Evolutionary conservation across 2,888 invertebrate species (phyloP), one percentile per base, ranked within the genome.

Genomic region (Tineola bisselliella): DNA sequence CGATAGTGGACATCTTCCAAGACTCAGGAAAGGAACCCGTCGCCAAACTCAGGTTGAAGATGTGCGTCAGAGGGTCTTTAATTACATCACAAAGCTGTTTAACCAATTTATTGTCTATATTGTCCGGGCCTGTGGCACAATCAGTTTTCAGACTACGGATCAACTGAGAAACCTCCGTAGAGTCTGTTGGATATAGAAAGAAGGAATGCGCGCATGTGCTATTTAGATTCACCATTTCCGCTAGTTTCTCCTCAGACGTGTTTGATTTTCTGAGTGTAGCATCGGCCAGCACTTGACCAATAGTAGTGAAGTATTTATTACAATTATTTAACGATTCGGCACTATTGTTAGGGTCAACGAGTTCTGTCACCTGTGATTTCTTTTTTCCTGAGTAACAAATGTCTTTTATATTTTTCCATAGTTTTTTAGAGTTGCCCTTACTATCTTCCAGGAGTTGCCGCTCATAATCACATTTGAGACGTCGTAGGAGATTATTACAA

Each of bases 1-100:
- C 31, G 10, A 64, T 59, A 8, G 61, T 52, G 10, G 64, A 63
- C 5, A 18, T 52, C 33, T 66, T 67, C 65, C 63, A 65, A 1
- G 0, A 13, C 6, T 62, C 54, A 1, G 66, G 65, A 54, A 66
- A 67, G 0, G 19, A 2, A 6, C 67, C 66, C 1, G 56, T 43
- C 6, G 56, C 10, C 0, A 66, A 19, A 13, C 65, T 64, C 8
- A 59, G 44, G 18, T 66, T 65, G 18, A 61, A 64, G 8, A 65
- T 63, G 13, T 63, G 56, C 2, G 63, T 64, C 0, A 64, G 31
- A 0, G 64, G 63, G 1, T 17, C 17, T 8, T 57, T 8, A n/a
- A 65, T 61, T 1, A 12, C 11, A 0, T 52, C 11, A 11, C 43
- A 61, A 10, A 64, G 56, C 18, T 57, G 13, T 61, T 64, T 66